A percentile compares a stretch with the other conserved stretches of the same genome.
Conservation (phyloP, 2,888 invertebrate genomes). For the Peribatodes rhomboidaria region DNA sequence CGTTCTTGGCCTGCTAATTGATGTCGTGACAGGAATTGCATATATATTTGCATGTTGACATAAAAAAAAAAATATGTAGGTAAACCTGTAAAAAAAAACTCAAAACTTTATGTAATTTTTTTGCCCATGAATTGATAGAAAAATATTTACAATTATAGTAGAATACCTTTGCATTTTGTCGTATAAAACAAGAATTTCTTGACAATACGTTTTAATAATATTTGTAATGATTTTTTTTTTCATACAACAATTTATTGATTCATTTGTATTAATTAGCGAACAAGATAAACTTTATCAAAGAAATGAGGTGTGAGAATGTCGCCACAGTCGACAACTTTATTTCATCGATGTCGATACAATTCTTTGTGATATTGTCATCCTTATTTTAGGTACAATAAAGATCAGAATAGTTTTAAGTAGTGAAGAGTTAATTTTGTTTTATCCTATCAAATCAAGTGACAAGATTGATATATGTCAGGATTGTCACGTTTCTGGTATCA, state of each 20-base stretch:
- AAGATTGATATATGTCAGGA: slow-evolving; percentile 72
- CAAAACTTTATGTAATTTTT: not conserved
- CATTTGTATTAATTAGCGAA: slow-evolving; percentile 46
- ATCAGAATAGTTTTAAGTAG: slow-evolving; percentile 13
- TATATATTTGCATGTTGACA: slow-evolving; percentile 44
- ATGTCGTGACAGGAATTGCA: slow-evolving; percentile 58
- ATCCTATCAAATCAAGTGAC: slow-evolving; percentile 61
- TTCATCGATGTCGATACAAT: slow-evolving; percentile 29
- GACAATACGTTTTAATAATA: too few species aligned
- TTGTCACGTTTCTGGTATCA: slow-evolving; percentile 66
- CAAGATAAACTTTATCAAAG: slow-evolving; percentile 50
- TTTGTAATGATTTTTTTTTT: too few species aligned
- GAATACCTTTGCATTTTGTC: too few species aligned
- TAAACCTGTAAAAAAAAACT: too few species aligned
- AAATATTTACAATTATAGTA: too few species aligned
- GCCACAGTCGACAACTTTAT: slow-evolving; percentile 31
- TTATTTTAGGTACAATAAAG: slow-evolving; percentile 17
- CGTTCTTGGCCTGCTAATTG: slow-evolving; percentile 67
- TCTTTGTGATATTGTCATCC: slow-evolving; percentile 12
- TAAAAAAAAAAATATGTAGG: not conserved
- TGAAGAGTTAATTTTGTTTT: slow-evolving; percentile 36
- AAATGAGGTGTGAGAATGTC: slow-evolving; percentile 57
- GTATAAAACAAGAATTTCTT: too few species aligned
- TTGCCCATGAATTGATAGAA: too few species aligned
- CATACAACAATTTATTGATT: slow-evolving; percentile 32